Percentiles rank a stretch among this genome's conserved stretches.
Evolutionary conservation across 2,113 vertebrate genomes (phyloP).

Genomic region (Colistium nudipinnis): DNA sequence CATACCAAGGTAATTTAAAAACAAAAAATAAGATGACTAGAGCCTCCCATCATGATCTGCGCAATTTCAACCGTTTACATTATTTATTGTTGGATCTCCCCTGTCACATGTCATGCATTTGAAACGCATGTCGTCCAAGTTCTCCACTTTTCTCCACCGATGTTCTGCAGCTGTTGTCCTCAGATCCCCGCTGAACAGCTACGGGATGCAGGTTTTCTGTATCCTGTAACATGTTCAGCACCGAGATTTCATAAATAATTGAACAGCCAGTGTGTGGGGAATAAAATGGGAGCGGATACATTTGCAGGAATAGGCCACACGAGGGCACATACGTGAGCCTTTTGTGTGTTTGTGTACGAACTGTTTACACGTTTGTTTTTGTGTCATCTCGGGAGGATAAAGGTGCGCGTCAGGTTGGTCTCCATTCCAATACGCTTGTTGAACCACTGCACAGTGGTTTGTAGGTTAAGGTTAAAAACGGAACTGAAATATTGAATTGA

Average conservation of each 20-base stretch:
- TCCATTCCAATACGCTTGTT: too few relatives aligned
- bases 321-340: not conserved
- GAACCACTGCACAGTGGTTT: not conserved
- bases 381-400: not conserved
- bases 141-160: not conserved
- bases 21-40: not conserved
- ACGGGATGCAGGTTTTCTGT: conserved; percentile 3
- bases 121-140: not conserved
- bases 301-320: not conserved
- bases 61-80: not conserved
- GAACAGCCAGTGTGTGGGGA: conserved; percentile 38
- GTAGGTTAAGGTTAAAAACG: not conserved
- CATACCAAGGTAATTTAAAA: not conserved
- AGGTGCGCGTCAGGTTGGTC: not conserved
- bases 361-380: too few relatives aligned
- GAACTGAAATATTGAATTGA: not conserved
- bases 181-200: not conserved
- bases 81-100: conserved; percentile 23
- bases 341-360: not conserved
- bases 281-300: conserved; percentile 24
- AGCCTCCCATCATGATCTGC: not conserved
- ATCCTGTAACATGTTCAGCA: conserved; percentile 23
- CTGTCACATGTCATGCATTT: conserved; percentile 27
- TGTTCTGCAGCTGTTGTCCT: conserved; percentile 6
- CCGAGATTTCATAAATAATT: conserved; percentile 68